Evolutionary conservation across 2,113 vertebrate genomes (phyloP).

Genomic region (Paracanthobrama guichenoti): DNA sequence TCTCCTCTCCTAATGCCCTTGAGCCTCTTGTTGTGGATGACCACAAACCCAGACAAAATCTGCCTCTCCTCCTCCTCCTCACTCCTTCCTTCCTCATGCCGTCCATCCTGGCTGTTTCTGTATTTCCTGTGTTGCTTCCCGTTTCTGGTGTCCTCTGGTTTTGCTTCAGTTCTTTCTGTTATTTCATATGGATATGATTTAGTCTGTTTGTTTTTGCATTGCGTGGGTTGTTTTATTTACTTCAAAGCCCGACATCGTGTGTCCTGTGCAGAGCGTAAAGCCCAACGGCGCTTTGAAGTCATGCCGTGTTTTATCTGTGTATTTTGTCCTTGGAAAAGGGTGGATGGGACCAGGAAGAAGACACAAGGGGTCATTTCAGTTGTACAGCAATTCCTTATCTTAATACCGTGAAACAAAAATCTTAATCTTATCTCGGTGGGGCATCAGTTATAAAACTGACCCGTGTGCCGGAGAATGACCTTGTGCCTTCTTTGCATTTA

Average conservation of each 20-base stretch:
- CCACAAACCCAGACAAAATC: constrained; percentile 71
- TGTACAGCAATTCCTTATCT: constrained; percentile 26
- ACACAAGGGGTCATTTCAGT: constrained; percentile 66
- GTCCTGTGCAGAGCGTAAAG: constrained; percentile 58
- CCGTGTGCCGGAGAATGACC: constrained; percentile 58
- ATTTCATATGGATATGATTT: constrained; percentile 31
- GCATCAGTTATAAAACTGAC: constrained; percentile 52
- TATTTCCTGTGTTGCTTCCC: constrained; percentile 47
- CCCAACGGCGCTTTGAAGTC: constrained; percentile 68
- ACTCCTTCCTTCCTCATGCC: constrained; percentile 59
- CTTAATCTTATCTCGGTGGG: neutral
- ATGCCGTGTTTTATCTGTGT: constrained; percentile 65
- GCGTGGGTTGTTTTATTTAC: constrained; percentile 66
- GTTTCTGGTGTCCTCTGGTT: neutral
- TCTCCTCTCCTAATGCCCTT: constrained; percentile 48
- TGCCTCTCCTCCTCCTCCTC: constrained; percentile 58
- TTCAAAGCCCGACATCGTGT: constrained; percentile 63
- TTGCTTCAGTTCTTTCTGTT: constrained; percentile 49
- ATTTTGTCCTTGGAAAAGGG: constrained; percentile 61
- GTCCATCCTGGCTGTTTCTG: constrained; percentile 47
- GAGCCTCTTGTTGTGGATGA: constrained; percentile 61
- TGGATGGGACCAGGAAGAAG: constrained; percentile 67
- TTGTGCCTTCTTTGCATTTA: constrained; percentile 74
- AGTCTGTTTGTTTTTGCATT: constrained; percentile 42
- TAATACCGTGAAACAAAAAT: neutral